These are phyloP conservation scores for Limulus polyphemus DNA, from an alignment of 2,888 invertebrate genomes.

Conservation along the genomic window DNA sequence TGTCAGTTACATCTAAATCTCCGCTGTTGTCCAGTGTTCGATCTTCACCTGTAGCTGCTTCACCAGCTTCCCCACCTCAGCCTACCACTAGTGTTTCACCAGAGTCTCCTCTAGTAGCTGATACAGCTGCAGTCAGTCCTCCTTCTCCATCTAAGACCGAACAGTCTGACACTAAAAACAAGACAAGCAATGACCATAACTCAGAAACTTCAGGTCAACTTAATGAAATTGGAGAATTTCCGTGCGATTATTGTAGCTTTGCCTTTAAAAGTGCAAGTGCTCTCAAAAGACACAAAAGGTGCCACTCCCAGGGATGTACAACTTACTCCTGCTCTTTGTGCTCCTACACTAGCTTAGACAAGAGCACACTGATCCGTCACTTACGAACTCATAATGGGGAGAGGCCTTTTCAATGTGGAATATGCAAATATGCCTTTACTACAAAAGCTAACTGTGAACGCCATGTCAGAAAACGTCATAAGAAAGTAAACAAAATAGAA, in stretches of 20 bases:
- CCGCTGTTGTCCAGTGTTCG: slow-evolving; percentile 27
- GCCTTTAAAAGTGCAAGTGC: slow-evolving; percentile 79
- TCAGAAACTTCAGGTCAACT: slow-evolving; percentile 6
- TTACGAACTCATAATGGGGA: slow-evolving; percentile 92
- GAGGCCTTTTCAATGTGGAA: slow-evolving; percentile 80
- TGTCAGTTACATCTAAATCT: slow-evolving; percentile 49
- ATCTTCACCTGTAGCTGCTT: slow-evolving; percentile 15
- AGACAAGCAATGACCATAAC: slow-evolving; percentile 1
- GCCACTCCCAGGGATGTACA: slow-evolving; percentile 20
- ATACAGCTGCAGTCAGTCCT: slow-evolving; percentile 30
- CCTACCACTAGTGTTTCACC: slow-evolving; percentile 12
- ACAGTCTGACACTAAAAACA: neutral
- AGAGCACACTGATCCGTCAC: slow-evolving; percentile 78
- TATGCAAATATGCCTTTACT: slow-evolving; percentile 94
- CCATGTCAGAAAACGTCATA: slow-evolving; percentile 80
- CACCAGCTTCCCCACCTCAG: slow-evolving; percentile 17
- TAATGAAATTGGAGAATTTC: slow-evolving; percentile 5
- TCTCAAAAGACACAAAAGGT: slow-evolving; percentile 74
- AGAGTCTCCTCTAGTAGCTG: slow-evolving; percentile 24
- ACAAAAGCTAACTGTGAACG: slow-evolving; percentile 95
- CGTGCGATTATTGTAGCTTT: slow-evolving; percentile 69
- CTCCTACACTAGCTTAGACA: slow-evolving; percentile 73
- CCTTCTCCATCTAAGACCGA: slow-evolving; percentile 13
- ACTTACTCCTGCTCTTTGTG: slow-evolving; percentile 87
- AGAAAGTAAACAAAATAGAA: slow-evolving; percentile 70